These are phyloP conservation scores for Mystacornis crossleyi DNA, from an alignment of 2,113 vertebrate genomes.

Conservation along the genomic window DNA sequence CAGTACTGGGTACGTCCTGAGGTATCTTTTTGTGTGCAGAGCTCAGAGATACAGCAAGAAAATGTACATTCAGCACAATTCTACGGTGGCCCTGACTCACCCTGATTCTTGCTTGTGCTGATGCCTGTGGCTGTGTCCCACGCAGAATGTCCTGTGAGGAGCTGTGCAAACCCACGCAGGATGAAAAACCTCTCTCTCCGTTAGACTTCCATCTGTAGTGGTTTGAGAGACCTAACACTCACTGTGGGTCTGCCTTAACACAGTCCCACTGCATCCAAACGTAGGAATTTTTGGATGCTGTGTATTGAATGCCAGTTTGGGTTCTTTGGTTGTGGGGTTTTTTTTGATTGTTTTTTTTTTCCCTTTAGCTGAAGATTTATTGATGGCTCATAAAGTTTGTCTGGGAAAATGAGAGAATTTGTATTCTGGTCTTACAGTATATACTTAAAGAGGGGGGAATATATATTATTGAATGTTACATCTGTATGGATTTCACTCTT, in stretches of 20 bases:
- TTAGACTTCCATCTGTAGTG: background rate
- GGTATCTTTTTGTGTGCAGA: background rate
- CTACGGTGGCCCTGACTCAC: accelerated
- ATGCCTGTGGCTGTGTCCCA: background rate
- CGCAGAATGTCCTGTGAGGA: background rate
- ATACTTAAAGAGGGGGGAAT: background rate
- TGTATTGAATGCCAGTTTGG: accelerated
- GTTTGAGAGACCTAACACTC: accelerated
- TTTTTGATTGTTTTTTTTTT: background rate
- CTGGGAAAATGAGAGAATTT: background rate
- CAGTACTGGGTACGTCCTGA: background rate
- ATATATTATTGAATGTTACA: background rate
- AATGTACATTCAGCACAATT: background rate
- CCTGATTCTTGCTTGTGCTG: background rate
- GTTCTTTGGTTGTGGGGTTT: accelerated
- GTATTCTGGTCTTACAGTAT: background rate
- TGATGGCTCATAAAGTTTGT: background rate
- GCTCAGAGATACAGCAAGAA: background rate
- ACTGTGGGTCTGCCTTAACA: background rate
- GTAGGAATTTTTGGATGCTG: background rate
- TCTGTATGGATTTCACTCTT: background rate
- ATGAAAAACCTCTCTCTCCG: background rate
- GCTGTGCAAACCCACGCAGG: background rate
- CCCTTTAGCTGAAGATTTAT: background rate
- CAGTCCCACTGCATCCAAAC: background rate